Percentiles rank a stretch among this genome's conserved stretches.
phyloP scores from a whole-genome alignment of 92 coral and sea anemone genomes.

The Umimayanthus chanpuru region DNA sequence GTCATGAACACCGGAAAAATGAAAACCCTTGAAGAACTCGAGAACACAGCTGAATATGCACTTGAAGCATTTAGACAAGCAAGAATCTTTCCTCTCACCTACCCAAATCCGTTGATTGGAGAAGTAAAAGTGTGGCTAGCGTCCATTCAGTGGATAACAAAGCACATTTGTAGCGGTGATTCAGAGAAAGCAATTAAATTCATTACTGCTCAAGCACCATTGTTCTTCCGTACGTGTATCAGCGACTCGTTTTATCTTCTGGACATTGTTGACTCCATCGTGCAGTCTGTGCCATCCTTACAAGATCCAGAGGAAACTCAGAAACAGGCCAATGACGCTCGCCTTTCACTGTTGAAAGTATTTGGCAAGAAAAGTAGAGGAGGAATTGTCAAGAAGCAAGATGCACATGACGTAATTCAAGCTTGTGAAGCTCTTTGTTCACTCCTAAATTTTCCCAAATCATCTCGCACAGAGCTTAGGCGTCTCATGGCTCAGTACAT shows the following conservation, averaged over 20 bases:
- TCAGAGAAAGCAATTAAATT: conserved; percentile 65
- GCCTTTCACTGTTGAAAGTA: conserved; percentile 61
- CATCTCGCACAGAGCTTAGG: conserved; percentile 63
- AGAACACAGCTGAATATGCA: conserved; percentile 59
- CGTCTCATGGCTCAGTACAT: conserved; percentile 73
- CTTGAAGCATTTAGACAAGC: conserved; percentile 62
- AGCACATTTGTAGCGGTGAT: conserved; percentile 59
- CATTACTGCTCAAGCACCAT: conserved; percentile 61
- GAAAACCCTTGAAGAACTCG: conserved; percentile 37
- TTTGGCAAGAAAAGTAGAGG: conserved; percentile 40
- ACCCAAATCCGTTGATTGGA: conserved; percentile 74
- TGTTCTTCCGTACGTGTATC: conserved; percentile 75
- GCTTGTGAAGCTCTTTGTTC: conserved; percentile 66
- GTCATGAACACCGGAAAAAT: conserved; percentile 45
- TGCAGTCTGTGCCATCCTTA: conserved; percentile 55
- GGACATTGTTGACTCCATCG: conserved; percentile 72
- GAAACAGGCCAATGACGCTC: conserved; percentile 51
- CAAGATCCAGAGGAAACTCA: conserved; percentile 77
- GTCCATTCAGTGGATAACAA: conserved; percentile 80
- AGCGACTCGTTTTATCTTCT: conserved; percentile 80
- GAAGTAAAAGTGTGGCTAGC: conserved; percentile 88
- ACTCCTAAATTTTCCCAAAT: conserved; percentile 63
- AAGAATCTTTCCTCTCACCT: conserved; percentile 84
- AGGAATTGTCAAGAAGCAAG: conserved; percentile 25
- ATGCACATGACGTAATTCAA: conserved; percentile 62